These are phyloP conservation scores for Rousettus leschenaultii DNA, from an alignment of 2,113 vertebrate species.

Conservation along the genomic window DNA sequence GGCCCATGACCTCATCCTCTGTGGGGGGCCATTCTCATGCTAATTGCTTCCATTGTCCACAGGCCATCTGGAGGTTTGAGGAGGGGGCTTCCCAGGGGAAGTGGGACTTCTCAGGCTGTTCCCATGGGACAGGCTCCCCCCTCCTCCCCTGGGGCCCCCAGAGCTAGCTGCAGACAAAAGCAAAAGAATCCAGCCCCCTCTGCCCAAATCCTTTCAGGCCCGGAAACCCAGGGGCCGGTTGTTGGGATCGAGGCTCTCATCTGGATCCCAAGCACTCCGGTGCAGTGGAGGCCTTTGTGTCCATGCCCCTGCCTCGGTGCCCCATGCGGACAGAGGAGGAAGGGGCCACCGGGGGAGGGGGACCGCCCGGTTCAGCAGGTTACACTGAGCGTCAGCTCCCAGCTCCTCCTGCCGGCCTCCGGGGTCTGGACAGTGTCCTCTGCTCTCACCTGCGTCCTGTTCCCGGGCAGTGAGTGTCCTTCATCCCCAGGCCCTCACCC, in stretches of 20 bases:
- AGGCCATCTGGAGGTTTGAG: slow-evolving; percentile 76
- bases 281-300: not conserved
- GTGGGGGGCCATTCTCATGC: slow-evolving; percentile 83
- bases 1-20: slow-evolving; percentile 79
- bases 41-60: slow-evolving; percentile 81
- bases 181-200: slow-evolving; percentile 39
- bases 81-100: slow-evolving; percentile 34
- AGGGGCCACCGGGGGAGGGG: accelerated
- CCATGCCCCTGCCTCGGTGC: not conserved
- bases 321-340: not conserved
- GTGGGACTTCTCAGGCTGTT: slow-evolving; percentile 65
- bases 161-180: slow-evolving; percentile 25
- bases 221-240: not conserved
- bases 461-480: not conserved
- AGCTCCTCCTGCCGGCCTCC: not conserved
- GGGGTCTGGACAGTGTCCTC: not conserved
- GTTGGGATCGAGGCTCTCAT: not conserved
- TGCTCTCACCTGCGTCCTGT: not conserved
- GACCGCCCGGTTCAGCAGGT: not conserved
- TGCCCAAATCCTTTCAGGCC: slow-evolving; percentile 44
- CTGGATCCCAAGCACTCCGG: not conserved
- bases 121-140: slow-evolving; percentile 60
- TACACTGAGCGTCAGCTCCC: not conserved
- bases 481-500: not conserved
- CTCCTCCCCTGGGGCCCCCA: not conserved